phyloP scores from a whole-genome alignment of 2,113 vertebrate species.

The Urocitellus parryii region DNA sequence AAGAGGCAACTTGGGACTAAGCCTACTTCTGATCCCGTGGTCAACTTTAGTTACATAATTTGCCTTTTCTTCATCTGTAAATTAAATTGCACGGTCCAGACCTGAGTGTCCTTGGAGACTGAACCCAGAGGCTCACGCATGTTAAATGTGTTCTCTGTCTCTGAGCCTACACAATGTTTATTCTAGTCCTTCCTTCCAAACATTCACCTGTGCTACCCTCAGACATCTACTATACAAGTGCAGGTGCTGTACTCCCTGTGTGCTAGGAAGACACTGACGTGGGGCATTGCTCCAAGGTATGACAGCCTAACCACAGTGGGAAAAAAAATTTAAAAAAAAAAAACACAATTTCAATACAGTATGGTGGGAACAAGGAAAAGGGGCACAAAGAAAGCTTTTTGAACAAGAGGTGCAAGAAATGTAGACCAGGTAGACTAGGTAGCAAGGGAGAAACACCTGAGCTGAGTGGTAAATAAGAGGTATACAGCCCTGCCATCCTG shows the following conservation, averaged over 20 bases:
- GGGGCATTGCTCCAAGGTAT: background rate
- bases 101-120: background rate
- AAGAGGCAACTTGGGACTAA: background rate
- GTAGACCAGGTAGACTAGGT: background rate
- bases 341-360: background rate
- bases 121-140: background rate
- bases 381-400: background rate
- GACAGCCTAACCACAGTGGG: background rate
- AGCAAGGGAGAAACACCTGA: background rate
- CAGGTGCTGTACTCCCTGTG: background rate
- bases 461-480: background rate
- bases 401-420: background rate
- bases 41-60: constrained; percentile 3
- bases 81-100: background rate
- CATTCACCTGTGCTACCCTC: background rate
- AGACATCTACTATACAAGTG: background rate
- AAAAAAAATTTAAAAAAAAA: background rate
- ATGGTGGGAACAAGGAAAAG: background rate
- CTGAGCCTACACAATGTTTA: background rate
- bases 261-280: background rate
- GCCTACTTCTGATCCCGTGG: background rate
- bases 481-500: background rate
- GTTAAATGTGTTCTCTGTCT: background rate
- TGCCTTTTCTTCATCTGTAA: background rate
- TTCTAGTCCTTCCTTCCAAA: background rate